Conservation (phyloP, 1,140 invertebrate species). For the Asbolus verrucosus region DNA sequence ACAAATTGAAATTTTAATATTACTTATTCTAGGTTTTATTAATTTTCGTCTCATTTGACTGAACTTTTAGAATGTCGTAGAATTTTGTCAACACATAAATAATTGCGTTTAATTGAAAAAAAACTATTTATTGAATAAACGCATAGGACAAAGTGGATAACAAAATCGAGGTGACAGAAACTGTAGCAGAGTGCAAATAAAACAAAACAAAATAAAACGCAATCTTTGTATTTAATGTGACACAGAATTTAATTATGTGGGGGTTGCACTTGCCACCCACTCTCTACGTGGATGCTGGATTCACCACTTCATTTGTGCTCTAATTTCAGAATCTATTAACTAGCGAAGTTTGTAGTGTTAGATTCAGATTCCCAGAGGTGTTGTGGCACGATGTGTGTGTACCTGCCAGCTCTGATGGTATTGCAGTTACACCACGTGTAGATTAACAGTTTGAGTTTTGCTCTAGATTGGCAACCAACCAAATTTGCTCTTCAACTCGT, state of each 20-base stretch:
- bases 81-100: too few relatives aligned
- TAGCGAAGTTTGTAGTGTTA: conserved; percentile 30
- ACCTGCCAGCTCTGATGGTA: conserved; percentile 23
- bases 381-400: conserved; percentile 19
- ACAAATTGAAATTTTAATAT: too few relatives aligned
- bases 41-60: too few relatives aligned
- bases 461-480: background rate
- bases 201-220: too few relatives aligned
- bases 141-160: too few relatives aligned
- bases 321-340: conserved; percentile 39
- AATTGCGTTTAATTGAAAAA: too few relatives aligned
- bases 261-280: background rate
- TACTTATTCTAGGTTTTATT: too few relatives aligned
- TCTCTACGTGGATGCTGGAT: conserved; percentile 10
- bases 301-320: conserved; percentile 35
- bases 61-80: too few relatives aligned
- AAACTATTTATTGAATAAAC: too few relatives aligned
- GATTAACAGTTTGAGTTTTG: conserved; percentile 19
- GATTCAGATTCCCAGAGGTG: conserved; percentile 33
- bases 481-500: conserved; percentile 19
- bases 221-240: too few relatives aligned
- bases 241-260: conserved; percentile 13
- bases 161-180: too few relatives aligned
- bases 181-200: too few relatives aligned
- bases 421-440: conserved; percentile 20